Evolutionary conservation across 2,113 vertebrate genomes (phyloP).

Genomic region (Eulemur rufifrons): DNA sequence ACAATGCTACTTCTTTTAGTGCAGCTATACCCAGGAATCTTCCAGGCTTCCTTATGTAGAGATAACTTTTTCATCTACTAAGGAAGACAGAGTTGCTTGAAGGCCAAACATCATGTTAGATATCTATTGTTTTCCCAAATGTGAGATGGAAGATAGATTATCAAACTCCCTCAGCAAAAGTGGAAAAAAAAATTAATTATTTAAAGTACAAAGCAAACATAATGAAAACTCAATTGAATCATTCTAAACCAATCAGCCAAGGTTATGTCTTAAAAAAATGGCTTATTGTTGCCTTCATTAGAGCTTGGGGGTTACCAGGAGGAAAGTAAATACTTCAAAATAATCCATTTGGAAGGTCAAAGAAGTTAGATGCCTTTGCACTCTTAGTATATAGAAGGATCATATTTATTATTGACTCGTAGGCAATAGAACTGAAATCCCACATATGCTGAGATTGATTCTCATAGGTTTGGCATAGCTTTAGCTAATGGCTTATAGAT

Average conservation of each 20-base stretch:
- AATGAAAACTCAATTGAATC: conserved; percentile 6
- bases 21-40: neutral
- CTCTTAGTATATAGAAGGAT: conserved; percentile 49
- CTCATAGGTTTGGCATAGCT: conserved; percentile 1
- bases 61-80: neutral
- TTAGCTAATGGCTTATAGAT: conserved; percentile 53
- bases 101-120: neutral
- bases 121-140: neutral
- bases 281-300: conserved; percentile 16
- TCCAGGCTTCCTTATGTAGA: neutral
- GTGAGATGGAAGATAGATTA: neutral
- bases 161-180: neutral
- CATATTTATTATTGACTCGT: conserved; percentile 56
- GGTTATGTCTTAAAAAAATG: neutral
- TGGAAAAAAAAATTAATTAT: neutral
- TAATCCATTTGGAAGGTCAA: conserved; percentile 35
- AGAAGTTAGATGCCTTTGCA: conserved; percentile 26
- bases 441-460: conserved; percentile 12
- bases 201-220: neutral
- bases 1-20: neutral
- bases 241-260: conserved; percentile 9
- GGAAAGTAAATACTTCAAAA: conserved; percentile 46
- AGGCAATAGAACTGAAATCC: conserved; percentile 41
- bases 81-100: neutral
- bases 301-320: neutral